Base-by-base conservation (phyloP, 1,140 invertebrate genomes). In the Subanguina moxae region DNA sequence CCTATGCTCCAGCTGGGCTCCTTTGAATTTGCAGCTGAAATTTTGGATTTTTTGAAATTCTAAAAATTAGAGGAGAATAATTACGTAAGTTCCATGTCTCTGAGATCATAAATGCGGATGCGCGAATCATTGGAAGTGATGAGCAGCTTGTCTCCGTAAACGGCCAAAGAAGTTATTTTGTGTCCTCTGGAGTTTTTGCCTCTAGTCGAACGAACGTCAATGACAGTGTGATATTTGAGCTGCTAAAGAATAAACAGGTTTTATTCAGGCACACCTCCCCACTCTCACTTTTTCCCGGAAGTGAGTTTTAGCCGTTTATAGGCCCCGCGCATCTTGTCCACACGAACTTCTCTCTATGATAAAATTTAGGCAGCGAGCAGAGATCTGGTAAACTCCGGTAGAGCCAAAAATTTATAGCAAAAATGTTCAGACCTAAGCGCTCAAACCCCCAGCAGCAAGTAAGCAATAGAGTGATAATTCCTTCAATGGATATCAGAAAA, bases 111-210 rank as follows among this genome's bases (percentile, higher is more conserved):
- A 0, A 98, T 86, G 32, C 95, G 87, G 65, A 99, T 94, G 11
- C 95, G 86, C 75, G 93, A 97, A 80, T 99, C 95, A 84, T 98
- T 98, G 0, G 94, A 97, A 0, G 95, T 97, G 0, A 99, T 91
- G 5, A 99, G 83, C 64, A 98, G 92, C 85, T 88, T 78, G 69
- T 82, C 78, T 15, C 78, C 79, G 42, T 84, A 78, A 25, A 80
- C 74, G 56, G 70, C 94, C 75, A 98, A 94, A 0, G 94, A 94
- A 79, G 91, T 95, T 15, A 98, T 95, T 84, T 97, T 97, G 15
- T 92, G 84, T 5, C 70, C 67, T 0, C 93, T 93, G 0, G 92
- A 89, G 85, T 97, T 97, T 80, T 94, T 93, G 0, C 94, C 93
- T 43, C 93, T 85, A 0, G 92, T 91, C 8, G 93, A 96, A 28